These are phyloP conservation scores for Thymelicus lineola DNA, from an alignment of 2,888 invertebrate genomes.

Conservation along the genomic window DNA sequence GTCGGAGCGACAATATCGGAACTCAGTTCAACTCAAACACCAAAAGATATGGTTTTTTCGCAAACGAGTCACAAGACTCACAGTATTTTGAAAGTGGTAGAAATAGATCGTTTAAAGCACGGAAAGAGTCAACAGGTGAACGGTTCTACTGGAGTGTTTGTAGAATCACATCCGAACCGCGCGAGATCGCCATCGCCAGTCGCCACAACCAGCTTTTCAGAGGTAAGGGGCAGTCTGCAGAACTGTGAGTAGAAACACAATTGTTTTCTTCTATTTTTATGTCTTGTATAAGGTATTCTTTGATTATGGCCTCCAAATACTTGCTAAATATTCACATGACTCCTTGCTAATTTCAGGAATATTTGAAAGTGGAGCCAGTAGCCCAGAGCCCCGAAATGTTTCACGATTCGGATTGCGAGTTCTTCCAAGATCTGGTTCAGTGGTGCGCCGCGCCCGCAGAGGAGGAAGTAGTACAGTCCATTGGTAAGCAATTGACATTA, in stretches of 20 bases:
- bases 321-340: slow-evolving; percentile 55
- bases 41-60: slow-evolving; percentile 84
- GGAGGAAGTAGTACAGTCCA: slow-evolving; percentile 79
- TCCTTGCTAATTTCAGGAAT: slow-evolving; percentile 70
- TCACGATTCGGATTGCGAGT: slow-evolving; percentile 86
- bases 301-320: slow-evolving; percentile 43
- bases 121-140: slow-evolving; percentile 74
- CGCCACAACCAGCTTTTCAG: slow-evolving; percentile 71
- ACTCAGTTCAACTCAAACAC: slow-evolving; percentile 74
- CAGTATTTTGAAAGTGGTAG: slow-evolving; percentile 82
- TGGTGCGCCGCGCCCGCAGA: slow-evolving; percentile 85
- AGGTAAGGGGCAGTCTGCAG: slow-evolving; percentile 69
- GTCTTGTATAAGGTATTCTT: slow-evolving; percentile 54
- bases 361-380: slow-evolving; percentile 75
- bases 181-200: slow-evolving; percentile 57
- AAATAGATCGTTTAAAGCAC: slow-evolving; percentile 80
- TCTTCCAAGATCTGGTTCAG: slow-evolving; percentile 88
- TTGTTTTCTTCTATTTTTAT: slow-evolving; percentile 47
- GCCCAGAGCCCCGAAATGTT: slow-evolving; percentile 73
- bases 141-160: slow-evolving; percentile 69
- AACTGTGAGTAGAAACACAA: slow-evolving; percentile 69
- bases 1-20: slow-evolving; percentile 82
- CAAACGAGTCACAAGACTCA: slow-evolving; percentile 82
- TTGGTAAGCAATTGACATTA: slow-evolving; percentile 61
- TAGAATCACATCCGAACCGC: slow-evolving; percentile 64